phyloP scores from a whole-genome alignment of 2,888 invertebrate genomes.

The Himalopsyche tibetana region DNA sequence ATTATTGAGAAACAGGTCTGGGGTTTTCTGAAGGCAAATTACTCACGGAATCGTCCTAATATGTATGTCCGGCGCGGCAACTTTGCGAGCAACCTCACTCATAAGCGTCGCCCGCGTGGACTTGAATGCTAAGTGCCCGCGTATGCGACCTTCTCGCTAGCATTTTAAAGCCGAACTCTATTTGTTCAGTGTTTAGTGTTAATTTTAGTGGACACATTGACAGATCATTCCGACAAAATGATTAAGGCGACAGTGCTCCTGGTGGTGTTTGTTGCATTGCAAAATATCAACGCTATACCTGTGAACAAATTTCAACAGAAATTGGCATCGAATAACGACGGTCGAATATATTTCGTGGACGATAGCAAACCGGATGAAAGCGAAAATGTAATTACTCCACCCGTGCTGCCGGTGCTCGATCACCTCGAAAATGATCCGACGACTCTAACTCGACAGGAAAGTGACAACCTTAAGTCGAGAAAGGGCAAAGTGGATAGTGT shows the following conservation, averaged over 20 bases:
- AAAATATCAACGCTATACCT: background rate
- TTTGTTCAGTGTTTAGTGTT: slow-evolving; percentile 55
- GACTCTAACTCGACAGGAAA: slow-evolving; percentile 68
- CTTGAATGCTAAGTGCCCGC: slow-evolving; percentile 55
- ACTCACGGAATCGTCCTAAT: slow-evolving; percentile 47
- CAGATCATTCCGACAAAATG: slow-evolving; percentile 48
- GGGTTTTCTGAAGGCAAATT: slow-evolving; percentile 61
- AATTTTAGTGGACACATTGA: slow-evolving; percentile 47
- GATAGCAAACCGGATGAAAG: slow-evolving; percentile 51
- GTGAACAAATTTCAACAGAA: slow-evolving; percentile 16
- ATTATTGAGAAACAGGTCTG: slow-evolving; percentile 41
- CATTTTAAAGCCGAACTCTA: slow-evolving; percentile 58
- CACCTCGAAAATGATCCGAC: slow-evolving; percentile 76
- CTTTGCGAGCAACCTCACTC: slow-evolving; percentile 31
- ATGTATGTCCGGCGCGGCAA: slow-evolving; percentile 49
- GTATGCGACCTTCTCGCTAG: slow-evolving; percentile 56
- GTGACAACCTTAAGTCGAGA: slow-evolving; percentile 66
- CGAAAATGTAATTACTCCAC: slow-evolving; percentile 74
- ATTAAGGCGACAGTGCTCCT: slow-evolving; percentile 53
- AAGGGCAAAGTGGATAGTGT: slow-evolving; percentile 63
- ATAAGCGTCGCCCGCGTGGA: slow-evolving; percentile 36
- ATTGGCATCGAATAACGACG: slow-evolving; percentile 48
- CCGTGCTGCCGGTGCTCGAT: slow-evolving; percentile 75
- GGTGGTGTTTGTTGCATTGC: background rate
- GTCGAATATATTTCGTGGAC: slow-evolving; percentile 60